A percentile compares a stretch with the other conserved stretches of the same genome.
These are phyloP conservation scores for Physella acuta DNA, from an alignment of 1,140 invertebrate species.

Conservation along the genomic window DNA sequence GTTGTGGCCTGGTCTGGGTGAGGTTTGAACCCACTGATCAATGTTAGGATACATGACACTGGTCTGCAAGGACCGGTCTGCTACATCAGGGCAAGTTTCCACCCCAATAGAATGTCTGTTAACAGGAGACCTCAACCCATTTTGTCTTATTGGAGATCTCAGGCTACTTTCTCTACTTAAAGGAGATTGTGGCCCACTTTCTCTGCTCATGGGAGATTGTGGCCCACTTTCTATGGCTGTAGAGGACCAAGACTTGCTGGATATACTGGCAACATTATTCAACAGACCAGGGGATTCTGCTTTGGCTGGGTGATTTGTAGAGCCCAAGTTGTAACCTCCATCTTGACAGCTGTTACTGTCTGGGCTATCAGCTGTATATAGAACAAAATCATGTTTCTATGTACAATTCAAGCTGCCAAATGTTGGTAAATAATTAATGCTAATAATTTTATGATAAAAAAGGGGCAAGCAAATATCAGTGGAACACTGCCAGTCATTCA, in stretches of 20 bases:
- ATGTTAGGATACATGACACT: neutral
- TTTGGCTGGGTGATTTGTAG: neutral
- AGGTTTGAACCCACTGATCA: slow-evolving; percentile 23
- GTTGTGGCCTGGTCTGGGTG: too few species aligned
- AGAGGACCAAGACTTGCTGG: neutral
- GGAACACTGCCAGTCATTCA: neutral
- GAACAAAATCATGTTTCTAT: slow-evolving; percentile 2
- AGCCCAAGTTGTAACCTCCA: slow-evolving; percentile 15
- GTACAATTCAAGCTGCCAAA: neutral
- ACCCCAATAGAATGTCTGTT: neutral
- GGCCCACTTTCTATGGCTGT: neutral
- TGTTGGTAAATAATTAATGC: neutral
- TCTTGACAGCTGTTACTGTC: slow-evolving; percentile 24
- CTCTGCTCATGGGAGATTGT: neutral
- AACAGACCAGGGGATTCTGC: neutral
- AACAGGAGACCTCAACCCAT: neutral
- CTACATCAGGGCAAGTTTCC: slow-evolving; percentile 1
- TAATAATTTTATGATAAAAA: neutral
- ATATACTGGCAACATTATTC: neutral
- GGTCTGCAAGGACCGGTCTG: slow-evolving; percentile 16
- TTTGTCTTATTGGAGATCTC: neutral
- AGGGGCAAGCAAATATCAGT: neutral
- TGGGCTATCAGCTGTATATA: slow-evolving; percentile 16
- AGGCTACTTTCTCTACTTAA: too few species aligned
- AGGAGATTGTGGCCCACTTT: slow-evolving; percentile 10